Evolutionary conservation across 2,797 vertebrate species (phyloP).

Genomic region (Myiotriccus ornatus): DNA sequence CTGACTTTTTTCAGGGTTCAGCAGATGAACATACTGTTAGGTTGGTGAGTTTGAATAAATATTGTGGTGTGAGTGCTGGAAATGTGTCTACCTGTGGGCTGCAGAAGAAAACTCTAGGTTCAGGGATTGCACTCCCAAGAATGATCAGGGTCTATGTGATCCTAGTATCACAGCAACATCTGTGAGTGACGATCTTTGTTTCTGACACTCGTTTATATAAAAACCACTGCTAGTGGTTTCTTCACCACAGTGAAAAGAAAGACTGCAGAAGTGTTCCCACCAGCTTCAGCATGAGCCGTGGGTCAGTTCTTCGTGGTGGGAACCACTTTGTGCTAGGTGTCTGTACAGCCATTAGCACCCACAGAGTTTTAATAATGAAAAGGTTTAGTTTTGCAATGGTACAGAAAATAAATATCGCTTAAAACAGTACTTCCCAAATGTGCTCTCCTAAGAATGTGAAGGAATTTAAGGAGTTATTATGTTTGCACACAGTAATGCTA

Average conservation of each 20-base stretch:
- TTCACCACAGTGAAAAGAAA: neutral
- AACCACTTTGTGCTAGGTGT: neutral
- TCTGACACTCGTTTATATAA: neutral
- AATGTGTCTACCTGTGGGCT: neutral
- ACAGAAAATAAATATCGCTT: neutral
- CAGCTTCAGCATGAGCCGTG: neutral
- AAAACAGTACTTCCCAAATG: neutral
- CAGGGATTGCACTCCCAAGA: neutral
- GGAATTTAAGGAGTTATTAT: neutral
- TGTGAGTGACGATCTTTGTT: neutral
- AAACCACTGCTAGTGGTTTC: neutral
- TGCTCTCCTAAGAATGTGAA: neutral
- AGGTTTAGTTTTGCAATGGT: neutral
- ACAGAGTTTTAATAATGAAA: neutral
- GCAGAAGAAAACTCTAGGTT: neutral
- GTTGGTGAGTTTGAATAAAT: neutral
- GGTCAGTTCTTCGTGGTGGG: accelerated
- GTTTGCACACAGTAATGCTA: neutral
- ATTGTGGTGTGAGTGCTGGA: accelerated
- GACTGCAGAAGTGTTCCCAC: neutral
- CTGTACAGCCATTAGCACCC: neutral
- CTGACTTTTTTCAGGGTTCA: neutral
- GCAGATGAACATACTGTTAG: neutral
- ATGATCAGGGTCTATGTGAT: accelerated
- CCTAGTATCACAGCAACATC: conserved; percentile 28